Percentiles rank a stretch among this genome's conserved stretches.
Conservation (phyloP, 2,888 invertebrate genomes). For the Octonoba sinensis region DNA sequence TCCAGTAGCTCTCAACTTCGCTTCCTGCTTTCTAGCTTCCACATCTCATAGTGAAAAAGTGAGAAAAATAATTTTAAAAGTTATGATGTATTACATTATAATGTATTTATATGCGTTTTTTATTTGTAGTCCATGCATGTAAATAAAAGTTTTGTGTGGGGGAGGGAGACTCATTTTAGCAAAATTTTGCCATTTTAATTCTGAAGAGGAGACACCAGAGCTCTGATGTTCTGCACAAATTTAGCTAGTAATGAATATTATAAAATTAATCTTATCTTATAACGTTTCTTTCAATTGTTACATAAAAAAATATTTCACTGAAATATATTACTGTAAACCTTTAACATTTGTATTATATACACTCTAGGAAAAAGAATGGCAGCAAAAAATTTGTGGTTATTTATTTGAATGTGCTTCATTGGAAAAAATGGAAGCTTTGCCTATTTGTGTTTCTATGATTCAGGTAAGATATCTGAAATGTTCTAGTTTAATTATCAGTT, state of each 20-base stretch:
- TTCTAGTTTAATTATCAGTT: not conserved
- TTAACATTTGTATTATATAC: too few species aligned
- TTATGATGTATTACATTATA: not conserved
- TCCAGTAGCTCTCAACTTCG: slow-evolving; percentile 65
- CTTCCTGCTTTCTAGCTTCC: slow-evolving; percentile 63
- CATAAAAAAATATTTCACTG: too few species aligned
- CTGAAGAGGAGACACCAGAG: too few species aligned
- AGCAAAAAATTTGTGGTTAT: slow-evolving; percentile 77
- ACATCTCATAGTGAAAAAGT: slow-evolving; percentile 42
- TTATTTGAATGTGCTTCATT: slow-evolving; percentile 85
- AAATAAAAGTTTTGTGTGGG: too few species aligned
- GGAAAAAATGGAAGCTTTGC: slow-evolving; percentile 83
- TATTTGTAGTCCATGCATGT: too few species aligned
- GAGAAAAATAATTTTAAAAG: not conserved
- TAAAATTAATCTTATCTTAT: too few species aligned
- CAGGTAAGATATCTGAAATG: slow-evolving; percentile 40
- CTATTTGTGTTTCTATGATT: slow-evolving; percentile 69
- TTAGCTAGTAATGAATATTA: too few species aligned
- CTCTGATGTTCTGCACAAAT: too few species aligned
- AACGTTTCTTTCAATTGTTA: not conserved
- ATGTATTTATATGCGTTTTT: not conserved
- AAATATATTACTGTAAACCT: too few species aligned
- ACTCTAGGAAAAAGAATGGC: slow-evolving; percentile 65
- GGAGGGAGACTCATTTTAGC: too few species aligned
- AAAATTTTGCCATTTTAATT: too few species aligned